These are phyloP conservation scores for Tragelaphus scriptus DNA, from an alignment of 2,113 vertebrate species.

Conservation along the genomic window DNA sequence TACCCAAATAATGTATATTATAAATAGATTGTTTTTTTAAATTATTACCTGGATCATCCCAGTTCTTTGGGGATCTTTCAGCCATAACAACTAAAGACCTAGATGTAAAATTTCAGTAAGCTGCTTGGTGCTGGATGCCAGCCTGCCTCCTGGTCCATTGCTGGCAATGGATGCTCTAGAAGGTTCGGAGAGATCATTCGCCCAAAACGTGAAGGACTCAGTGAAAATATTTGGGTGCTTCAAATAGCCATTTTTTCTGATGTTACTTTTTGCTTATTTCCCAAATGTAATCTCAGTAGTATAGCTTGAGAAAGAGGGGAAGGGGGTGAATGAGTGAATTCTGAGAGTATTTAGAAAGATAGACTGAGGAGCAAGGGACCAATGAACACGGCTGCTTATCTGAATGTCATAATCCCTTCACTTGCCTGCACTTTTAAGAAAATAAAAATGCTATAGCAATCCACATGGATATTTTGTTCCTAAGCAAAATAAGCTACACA, in stretches of 20 bases:
- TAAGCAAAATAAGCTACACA: not conserved
- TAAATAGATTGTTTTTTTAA: slow-evolving; percentile 17
- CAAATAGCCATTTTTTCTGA: slow-evolving; percentile 48
- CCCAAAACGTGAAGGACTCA: slow-evolving; percentile 1
- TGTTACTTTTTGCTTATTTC: slow-evolving; percentile 47
- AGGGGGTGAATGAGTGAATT: not conserved
- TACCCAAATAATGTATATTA: slow-evolving; percentile 56
- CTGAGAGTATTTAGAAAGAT: not conserved
- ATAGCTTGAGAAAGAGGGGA: slow-evolving; percentile 32
- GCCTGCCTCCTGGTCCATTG: not conserved
- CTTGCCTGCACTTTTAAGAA: not conserved
- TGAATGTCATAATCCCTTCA: not conserved
- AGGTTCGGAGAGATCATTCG: not conserved
- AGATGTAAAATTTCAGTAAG: not conserved
- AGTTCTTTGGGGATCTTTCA: slow-evolving; percentile 31
- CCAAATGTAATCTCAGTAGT: slow-evolving; percentile 47
- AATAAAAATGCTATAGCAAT: not conserved
- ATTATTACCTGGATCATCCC: slow-evolving; percentile 58
- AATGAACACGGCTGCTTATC: not conserved
- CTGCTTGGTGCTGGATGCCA: not conserved
- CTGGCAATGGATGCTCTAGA: slow-evolving; percentile 53
- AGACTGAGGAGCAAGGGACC: not conserved
- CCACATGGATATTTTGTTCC: not conserved
- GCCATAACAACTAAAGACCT: slow-evolving; percentile 33
- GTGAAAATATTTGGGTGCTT: slow-evolving; percentile 15